Percentiles rank a stretch among this genome's conserved stretches.
Conservation (phyloP, 2,888 invertebrate species). For the Nezara viridula region DNA sequence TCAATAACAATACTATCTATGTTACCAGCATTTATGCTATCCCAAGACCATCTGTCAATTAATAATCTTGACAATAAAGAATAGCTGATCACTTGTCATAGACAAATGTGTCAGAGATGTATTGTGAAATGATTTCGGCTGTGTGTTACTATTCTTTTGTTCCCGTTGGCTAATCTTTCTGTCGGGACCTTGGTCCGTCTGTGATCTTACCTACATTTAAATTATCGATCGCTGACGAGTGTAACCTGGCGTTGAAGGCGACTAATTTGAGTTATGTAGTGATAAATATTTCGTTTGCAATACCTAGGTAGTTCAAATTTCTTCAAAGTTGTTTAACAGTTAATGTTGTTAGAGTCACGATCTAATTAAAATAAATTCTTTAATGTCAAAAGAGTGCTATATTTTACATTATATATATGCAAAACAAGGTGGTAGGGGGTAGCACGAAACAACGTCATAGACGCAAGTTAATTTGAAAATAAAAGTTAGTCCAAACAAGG, state of each 20-base stretch:
- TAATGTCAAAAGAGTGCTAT: not conserved
- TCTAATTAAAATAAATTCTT: not conserved
- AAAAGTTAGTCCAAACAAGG: too few relatives aligned
- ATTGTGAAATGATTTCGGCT: conserved; percentile 52
- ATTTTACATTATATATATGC: not conserved
- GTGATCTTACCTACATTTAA: conserved; percentile 16
- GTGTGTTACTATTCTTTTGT: conserved; percentile 51
- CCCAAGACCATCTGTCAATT: conserved; percentile 46
- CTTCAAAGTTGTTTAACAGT: not conserved
- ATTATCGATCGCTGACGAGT: not conserved
- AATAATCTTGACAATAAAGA: conserved; percentile 47
- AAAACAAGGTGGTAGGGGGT: not conserved
- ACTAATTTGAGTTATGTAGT: not conserved
- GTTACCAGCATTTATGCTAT: conserved; percentile 36
- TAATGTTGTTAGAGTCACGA: not conserved
- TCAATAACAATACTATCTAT: conserved; percentile 13
- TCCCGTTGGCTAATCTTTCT: conserved; percentile 29
- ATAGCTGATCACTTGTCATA: conserved; percentile 50
- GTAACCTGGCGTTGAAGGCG: not conserved
- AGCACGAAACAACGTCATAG: not conserved
- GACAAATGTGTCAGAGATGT: conserved; percentile 53
- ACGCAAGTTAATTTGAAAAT: too few relatives aligned
- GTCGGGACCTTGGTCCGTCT: not conserved
- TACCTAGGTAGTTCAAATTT: not conserved
- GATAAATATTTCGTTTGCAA: not conserved